Evolutionary conservation across 2,797 vertebrate genomes (phyloP).

Genomic region (Microcaecilia unicolor): DNA sequence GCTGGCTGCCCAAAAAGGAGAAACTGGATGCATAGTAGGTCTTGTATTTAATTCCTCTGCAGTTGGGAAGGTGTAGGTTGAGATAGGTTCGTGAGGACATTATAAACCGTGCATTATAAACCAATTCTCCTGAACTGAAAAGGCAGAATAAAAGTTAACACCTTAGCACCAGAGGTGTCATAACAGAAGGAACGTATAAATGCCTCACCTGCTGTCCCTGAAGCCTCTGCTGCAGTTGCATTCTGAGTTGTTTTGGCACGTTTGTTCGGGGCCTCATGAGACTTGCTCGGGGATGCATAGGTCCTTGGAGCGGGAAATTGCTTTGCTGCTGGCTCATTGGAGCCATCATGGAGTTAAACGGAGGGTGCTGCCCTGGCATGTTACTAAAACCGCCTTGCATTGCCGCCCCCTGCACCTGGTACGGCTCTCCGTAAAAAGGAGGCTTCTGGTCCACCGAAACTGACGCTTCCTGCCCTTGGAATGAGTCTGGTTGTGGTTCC

Average conservation of each 20-base stretch:
- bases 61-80: too few species aligned
- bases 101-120: too few species aligned
- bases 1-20: too few species aligned
- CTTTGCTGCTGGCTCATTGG: constrained; percentile 73
- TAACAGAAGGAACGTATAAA: too few species aligned
- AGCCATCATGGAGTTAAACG: constrained; percentile 61
- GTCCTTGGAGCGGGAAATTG: constrained; percentile 61
- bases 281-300: constrained; percentile 71
- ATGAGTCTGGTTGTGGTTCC: constrained; percentile 73
- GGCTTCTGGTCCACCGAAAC: constrained; percentile 80
- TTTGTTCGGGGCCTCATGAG: constrained; percentile 77
- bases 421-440: constrained; percentile 74
- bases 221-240: constrained; percentile 93
- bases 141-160: too few species aligned
- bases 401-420: constrained; percentile 70
- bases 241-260: constrained; percentile 81
- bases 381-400: constrained; percentile 70
- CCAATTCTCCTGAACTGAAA: too few species aligned
- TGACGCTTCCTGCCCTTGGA: constrained; percentile 72
- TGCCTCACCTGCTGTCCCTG: constrained; percentile 95
- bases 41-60: too few species aligned
- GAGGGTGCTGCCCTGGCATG: constrained; percentile 65
- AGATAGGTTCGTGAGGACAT: too few species aligned
- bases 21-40: too few species aligned
- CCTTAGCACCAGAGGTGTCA: too few species aligned